Conservation (phyloP, 2,797 vertebrate genomes). For the Coreius guichenoti region DNA sequence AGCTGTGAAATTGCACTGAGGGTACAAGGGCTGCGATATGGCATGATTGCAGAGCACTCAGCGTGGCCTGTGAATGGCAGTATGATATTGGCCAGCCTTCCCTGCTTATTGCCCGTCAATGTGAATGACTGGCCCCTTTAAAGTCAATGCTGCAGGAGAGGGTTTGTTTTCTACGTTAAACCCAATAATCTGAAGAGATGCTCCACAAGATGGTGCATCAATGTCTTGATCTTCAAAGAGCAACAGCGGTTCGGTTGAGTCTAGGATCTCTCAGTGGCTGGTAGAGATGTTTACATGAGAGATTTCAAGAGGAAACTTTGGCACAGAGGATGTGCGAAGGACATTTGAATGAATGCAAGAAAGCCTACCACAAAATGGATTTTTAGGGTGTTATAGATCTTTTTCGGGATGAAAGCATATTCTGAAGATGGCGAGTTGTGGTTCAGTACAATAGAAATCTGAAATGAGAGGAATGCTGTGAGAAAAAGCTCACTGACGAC, state of each 20-base stretch:
- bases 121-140: constrained; percentile 61
- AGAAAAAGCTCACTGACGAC: neutral
- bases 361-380: neutral
- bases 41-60: constrained; percentile 59
- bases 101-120: constrained; percentile 51
- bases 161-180: constrained; percentile 64
- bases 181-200: constrained; percentile 68
- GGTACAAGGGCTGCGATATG: constrained; percentile 46
- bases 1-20: constrained; percentile 54
- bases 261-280: constrained; percentile 16
- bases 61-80: constrained; percentile 50
- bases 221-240: constrained; percentile 48
- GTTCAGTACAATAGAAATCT: neutral
- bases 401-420: neutral
- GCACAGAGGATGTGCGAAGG: neutral
- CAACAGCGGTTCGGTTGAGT: constrained; percentile 34
- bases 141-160: constrained; percentile 59
- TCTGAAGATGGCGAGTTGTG: neutral
- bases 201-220: constrained; percentile 62
- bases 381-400: neutral
- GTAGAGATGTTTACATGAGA: constrained; percentile 32
- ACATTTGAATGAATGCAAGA: neutral
- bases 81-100: constrained; percentile 61
- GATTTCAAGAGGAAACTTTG: neutral
- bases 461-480: neutral